Evolutionary conservation across 1,140 invertebrate species (phyloP), one percentile per base, ranked within the genome.

Genomic region (Calosoma granatense): DNA sequence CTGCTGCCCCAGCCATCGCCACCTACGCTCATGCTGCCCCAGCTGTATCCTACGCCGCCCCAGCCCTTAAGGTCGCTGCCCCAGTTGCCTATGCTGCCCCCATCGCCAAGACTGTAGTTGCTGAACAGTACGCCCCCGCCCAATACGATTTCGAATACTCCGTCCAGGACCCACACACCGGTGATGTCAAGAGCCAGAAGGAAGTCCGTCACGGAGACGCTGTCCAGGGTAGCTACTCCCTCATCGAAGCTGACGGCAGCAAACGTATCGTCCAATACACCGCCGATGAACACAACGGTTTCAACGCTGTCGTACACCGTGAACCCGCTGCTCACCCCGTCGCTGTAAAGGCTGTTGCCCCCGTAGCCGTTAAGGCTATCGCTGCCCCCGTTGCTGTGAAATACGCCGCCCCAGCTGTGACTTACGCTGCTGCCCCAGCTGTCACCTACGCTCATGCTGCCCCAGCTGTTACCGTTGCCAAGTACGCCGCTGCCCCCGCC

Each of bases 211-310:
- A 64, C 17, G 65, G 65, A 47, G 60, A 66, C 51, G 63, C 59
- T 22, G 61, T 64, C 19, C 56, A 65, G 51, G 66, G 66, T 55
- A 53, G 63, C 39, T 70, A 67, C 61, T 65, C 65, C 36, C 57
- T 76, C 53, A 70, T 77, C 57, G 76, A 77, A 63, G 74, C 77
- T 57, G 76, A 77, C 65, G 76, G 77, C 59, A 70, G 72, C 51
- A 64, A 74, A 60, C 70, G 76, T 61, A 72, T 71, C 53, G 71
- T 70, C 0, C 63, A 61, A 2, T 57, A 60, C 57, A 57, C 53
- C 30, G 69, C 69, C 56, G 67, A 66, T 21, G 57, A 65, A 1
- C 26, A 55, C 26, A 36, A 19, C 36, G 26, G 26, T 20, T 55
- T 20, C 15, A 36, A 36, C 19, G 21, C 21, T 21, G 21, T 21